Evolutionary conservation across 1,140 invertebrate species (phyloP), one percentile per base, ranked within the genome.

Genomic region (Bicyclus anynana): DNA sequence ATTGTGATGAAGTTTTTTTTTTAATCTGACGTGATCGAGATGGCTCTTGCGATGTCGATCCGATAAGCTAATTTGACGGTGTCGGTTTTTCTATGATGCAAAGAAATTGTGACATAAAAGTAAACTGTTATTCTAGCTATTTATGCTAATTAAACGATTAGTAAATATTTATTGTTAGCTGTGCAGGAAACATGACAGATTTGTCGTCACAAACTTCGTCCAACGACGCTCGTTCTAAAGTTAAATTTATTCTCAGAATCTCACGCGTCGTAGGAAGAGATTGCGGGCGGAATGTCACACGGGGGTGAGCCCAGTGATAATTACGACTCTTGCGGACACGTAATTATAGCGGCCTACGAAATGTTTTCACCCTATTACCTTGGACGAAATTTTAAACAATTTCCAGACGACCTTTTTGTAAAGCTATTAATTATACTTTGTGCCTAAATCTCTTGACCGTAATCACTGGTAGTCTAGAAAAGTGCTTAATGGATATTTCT

Each of bases 241-340:
- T 33, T 33, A 33, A 33, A 33, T 33, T 33, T 33, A 33, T 33
- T 33, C 29, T 33, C 29, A 33, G 29, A 33, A 12, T 3, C 29
- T 33, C 29, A 33, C 29, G 29, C 10, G 29, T 33, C 29, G 29
- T 33, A 49, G 58, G 53, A 46, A 17, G 42, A 46, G 63, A 33
- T 33, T 33, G 42, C 33, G 33, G 60, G 59, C 29, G 60, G 47
- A 37, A 56, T 51, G 55, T 18, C 44, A 61, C 51, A 54, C 49
- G n/a, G 47, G 52, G 64, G 60, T 63, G 63, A 70, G n/a, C 7
- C 69, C 72, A 69, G 72, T 81, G 83, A 82, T 86, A 86, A 86
- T 86, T 83, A n/a, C n/a, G n/a, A n/a, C n/a, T 83, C 81, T 33
- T 33, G 29, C 29, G 29, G 29, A 33, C 29, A 33, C 29, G 29